Percentiles rank a stretch among this genome's conserved stretches.
Conservation (phyloP, 2,797 vertebrate species). For the Carcharodon carcharias region DNA sequence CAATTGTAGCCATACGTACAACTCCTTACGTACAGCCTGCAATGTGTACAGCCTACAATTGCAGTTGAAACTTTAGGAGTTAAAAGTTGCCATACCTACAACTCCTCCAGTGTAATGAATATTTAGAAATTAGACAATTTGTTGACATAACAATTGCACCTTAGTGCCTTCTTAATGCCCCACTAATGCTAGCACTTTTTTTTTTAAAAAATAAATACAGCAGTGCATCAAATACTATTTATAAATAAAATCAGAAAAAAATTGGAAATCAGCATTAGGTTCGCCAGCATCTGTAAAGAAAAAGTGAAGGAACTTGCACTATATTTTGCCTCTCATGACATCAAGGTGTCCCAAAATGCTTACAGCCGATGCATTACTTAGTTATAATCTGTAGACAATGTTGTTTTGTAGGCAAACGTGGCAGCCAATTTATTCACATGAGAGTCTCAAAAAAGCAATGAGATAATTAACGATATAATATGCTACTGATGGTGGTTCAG, state of each 20-base stretch:
- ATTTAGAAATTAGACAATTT: not conserved
- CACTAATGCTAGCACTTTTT: not conserved
- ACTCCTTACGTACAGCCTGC: not conserved
- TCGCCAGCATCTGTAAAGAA: not conserved
- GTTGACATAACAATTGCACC: not conserved
- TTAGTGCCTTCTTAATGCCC: not conserved
- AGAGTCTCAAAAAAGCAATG: not conserved
- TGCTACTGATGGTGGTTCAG: not conserved
- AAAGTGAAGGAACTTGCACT: not conserved
- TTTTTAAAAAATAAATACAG: not conserved
- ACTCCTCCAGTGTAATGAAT: not conserved
- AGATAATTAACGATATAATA: not conserved
- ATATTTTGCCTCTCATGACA: not conserved
- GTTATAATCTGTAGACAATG: not conserved
- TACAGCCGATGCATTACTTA: not conserved
- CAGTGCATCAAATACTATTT: not conserved
- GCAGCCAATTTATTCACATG: not conserved
- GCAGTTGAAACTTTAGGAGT: not conserved
- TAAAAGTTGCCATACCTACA: not conserved
- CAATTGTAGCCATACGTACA: too few relatives aligned
- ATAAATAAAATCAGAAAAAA: not conserved
- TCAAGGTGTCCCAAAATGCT: not conserved
- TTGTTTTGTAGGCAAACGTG: not conserved
- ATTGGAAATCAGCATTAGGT: not conserved
- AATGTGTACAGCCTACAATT: not conserved